phyloP scores from a whole-genome alignment of 2,797 vertebrate species.

The Ambastaia sidthimunki region DNA sequence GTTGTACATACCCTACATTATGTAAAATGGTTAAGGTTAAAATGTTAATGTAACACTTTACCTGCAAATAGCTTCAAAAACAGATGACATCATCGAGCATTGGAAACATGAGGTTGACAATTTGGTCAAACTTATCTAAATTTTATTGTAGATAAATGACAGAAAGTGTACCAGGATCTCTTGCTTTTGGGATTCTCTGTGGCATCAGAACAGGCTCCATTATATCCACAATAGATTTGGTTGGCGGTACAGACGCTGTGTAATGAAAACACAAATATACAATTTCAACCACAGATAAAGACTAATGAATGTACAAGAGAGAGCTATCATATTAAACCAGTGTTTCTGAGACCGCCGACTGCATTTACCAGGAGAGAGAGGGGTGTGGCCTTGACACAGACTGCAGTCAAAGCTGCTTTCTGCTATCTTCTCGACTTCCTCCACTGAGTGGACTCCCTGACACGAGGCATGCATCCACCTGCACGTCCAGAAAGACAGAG shows the following conservation, averaged over 20 bases:
- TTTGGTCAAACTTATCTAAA: no score
- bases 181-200: constrained; percentile 89
- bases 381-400: constrained; percentile 89
- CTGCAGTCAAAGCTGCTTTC: constrained; percentile 95
- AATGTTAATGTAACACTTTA: no score
- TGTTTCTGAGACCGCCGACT: background rate
- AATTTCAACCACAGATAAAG: background rate
- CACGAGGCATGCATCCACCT: constrained; percentile 98
- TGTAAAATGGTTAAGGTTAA: no score
- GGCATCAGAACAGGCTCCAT: constrained; percentile 85
- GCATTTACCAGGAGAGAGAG: constrained; percentile 84
- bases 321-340: background rate
- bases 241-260: constrained; percentile 61
- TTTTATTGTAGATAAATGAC: background rate
- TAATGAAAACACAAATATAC: constrained; percentile 4
- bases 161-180: constrained; percentile 87
- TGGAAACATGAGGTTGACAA: no score
- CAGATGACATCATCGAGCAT: no score
- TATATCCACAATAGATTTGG: constrained; percentile 85
- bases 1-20: no score
- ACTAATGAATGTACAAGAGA: background rate
- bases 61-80: no score
- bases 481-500: constrained; percentile 22
- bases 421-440: constrained; percentile 92
- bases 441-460: constrained; percentile 92